A percentile compares a stretch with the other conserved stretches of the same genome.
Evolutionary conservation across 1,140 invertebrate species (phyloP).

Genomic region (Drosophila nasuta): DNA sequence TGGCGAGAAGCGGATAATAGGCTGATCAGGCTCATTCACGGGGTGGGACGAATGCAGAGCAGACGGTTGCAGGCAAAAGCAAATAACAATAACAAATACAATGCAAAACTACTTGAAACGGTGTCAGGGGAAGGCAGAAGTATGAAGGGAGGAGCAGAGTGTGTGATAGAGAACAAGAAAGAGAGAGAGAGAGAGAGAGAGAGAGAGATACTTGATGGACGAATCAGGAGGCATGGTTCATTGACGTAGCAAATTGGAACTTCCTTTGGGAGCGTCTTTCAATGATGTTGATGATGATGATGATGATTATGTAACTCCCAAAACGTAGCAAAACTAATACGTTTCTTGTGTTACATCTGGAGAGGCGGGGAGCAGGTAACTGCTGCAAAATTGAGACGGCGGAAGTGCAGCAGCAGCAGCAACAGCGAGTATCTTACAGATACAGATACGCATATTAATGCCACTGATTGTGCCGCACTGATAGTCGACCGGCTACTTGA

Average conservation of each 20-base stretch:
- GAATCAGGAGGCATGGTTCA: conserved; percentile 75
- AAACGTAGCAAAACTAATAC: conserved; percentile 50
- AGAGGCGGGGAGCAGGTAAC: conserved; percentile 21
- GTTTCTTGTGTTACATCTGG: conserved; percentile 32
- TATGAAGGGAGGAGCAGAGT: not conserved
- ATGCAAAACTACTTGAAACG: conserved; percentile 43
- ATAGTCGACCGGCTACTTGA: conserved; percentile 67
- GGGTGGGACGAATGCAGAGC: conserved; percentile 33
- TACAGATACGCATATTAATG: conserved; percentile 77
- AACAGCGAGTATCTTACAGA: conserved; percentile 54
- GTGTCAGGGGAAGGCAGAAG: not conserved
- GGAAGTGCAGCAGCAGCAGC: conserved; percentile 60
- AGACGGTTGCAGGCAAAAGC: conserved; percentile 16
- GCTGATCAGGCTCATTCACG: conserved; percentile 8
- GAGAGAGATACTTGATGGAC: conserved; percentile 53
- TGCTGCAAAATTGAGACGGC: conserved; percentile 14
- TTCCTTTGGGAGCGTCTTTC: conserved; percentile 69
- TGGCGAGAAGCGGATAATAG: conserved; percentile 10
- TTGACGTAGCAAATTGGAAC: conserved; percentile 84
- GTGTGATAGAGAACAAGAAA: not conserved
- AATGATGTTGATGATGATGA: conserved; percentile 9
- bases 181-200: not conserved
- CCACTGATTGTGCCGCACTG: conserved; percentile 61
- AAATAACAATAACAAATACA: not conserved
- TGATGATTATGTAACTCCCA: conserved; percentile 58